These are phyloP conservation scores for Drosophila colorata DNA, from an alignment of 2,888 invertebrate species.

Conservation along the genomic window DNA sequence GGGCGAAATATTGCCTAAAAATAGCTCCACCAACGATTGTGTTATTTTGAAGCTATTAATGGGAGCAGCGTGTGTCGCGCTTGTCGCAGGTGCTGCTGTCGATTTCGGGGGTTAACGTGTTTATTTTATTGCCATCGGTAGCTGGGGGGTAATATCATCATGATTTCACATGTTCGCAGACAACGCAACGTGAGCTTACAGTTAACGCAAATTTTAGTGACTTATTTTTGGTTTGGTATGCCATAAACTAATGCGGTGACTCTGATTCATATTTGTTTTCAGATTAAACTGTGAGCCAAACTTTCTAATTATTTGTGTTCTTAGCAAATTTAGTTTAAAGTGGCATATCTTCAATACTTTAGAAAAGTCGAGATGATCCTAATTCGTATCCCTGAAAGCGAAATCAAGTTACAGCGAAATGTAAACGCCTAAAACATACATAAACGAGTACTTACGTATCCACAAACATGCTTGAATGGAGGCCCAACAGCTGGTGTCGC, in stretches of 20 bases:
- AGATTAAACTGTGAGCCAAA: background rate
- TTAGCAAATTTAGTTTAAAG: background rate
- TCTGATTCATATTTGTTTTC: background rate
- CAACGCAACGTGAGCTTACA: constrained; percentile 43
- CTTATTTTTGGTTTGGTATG: constrained; percentile 9
- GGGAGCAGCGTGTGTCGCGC: constrained; percentile 34
- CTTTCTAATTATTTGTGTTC: background rate
- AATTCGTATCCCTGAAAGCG: background rate
- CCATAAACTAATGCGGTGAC: constrained; percentile 38
- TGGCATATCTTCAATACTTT: background rate
- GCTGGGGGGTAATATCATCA: constrained; percentile 33
- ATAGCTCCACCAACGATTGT: constrained; percentile 37
- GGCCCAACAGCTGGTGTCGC: constrained; percentile 71
- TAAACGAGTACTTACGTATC: background rate
- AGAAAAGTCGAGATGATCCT: background rate
- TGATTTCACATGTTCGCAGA: constrained; percentile 38
- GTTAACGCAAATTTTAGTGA: constrained; percentile 25
- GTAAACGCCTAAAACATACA: background rate
- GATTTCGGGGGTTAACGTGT: constrained; percentile 32
- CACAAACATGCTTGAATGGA: constrained; percentile 8
- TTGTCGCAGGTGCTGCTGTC: constrained; percentile 45
- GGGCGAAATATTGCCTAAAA: constrained; percentile 42
- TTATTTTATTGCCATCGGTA: constrained; percentile 10
- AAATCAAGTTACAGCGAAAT: constrained; percentile 3
- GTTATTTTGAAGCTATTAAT: constrained; percentile 34